These are phyloP conservation scores for Chaenodraco wilsoni DNA, from an alignment of 2,797 vertebrate genomes.

Conservation along the genomic window DNA sequence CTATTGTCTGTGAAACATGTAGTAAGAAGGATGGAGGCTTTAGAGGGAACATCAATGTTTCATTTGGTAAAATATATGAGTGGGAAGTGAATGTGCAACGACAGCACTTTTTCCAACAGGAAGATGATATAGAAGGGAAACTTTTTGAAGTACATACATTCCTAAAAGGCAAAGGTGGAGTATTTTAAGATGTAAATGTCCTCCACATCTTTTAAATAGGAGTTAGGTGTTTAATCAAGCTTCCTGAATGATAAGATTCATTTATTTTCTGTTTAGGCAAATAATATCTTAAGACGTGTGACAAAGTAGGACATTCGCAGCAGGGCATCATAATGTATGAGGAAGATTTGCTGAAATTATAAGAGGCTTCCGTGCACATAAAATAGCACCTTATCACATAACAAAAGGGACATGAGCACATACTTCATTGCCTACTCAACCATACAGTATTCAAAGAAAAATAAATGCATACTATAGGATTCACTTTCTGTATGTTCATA, in stretches of 20 bases:
- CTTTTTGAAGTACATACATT: slow-evolving; percentile 50
- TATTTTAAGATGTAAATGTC: slow-evolving; percentile 18
- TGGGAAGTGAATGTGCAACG: slow-evolving; percentile 76
- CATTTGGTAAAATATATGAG: slow-evolving; percentile 96
- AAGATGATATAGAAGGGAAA: slow-evolving; percentile 63
- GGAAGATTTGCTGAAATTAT: neutral
- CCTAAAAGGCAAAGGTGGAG: slow-evolving; percentile 5
- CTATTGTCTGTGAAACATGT: slow-evolving; percentile 95
- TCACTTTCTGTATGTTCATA: neutral
- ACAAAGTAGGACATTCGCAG: neutral
- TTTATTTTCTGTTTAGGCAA: neutral
- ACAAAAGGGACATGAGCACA: too few relatives aligned
- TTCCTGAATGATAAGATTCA: neutral
- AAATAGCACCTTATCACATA: neutral
- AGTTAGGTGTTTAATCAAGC: neutral
- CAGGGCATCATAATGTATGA: too few relatives aligned
- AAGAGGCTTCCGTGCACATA: neutral
- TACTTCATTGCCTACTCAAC: neutral
- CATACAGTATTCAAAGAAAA: neutral
- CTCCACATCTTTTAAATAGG: neutral
- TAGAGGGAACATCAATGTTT: slow-evolving; percentile 99
- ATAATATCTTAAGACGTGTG: neutral
- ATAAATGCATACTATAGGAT: neutral
- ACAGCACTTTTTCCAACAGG: slow-evolving; percentile 71
- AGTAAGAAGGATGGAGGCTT: slow-evolving; percentile 97